Base-by-base conservation (phyloP, 2,888 invertebrate species). In the Mimachlamys varia region DNA sequence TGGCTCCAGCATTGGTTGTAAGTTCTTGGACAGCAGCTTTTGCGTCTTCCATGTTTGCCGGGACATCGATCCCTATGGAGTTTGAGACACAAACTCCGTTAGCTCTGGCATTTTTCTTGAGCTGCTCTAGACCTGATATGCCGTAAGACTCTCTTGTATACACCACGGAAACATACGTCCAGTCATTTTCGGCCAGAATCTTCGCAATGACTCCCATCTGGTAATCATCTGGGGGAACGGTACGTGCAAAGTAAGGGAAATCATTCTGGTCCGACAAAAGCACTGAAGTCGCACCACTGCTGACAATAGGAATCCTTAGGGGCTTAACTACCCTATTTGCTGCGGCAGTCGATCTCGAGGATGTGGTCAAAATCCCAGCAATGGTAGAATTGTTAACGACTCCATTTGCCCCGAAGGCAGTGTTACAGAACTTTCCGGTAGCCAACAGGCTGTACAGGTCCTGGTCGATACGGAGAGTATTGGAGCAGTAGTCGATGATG, bases 271-370 rank as follows among this genome's bases (percentile, higher is more conserved):
- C 92, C 76, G 94, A 94, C 19, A 96, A 91, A 4, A 91, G 62
- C 0, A 92, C 88, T 2, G 95, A 94, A 10, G 94, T 93, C 0
- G 96, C 95, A 55, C 93, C 92, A 12, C 94, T 93, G 58, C 95
- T 95, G n/a, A 97, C 93, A 95, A 97, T 97, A 5, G 97, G 97
- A 49, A 97, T 96, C 90, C 97, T 95, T 94, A 97, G 97, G 12
- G 97, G 96, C 37, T 97, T 95, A 58, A 97, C 96, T 92, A 97
- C 96, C 90, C 97, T 94, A 4, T 96, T 95, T 0, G 96, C 95
- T 12, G 95, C 95, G 53, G 95, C 93, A 4, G 95, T 94, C 87
- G 93, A 94, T 19, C 90, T 89, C 0, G 95, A 93, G 15, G 95
- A 95, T 15, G 95, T 93, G 4, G 95, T 95, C 17, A 96, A 88